Evolutionary conservation across 2,888 invertebrate species (phyloP).

Genomic region (Cantharis nigra): DNA sequence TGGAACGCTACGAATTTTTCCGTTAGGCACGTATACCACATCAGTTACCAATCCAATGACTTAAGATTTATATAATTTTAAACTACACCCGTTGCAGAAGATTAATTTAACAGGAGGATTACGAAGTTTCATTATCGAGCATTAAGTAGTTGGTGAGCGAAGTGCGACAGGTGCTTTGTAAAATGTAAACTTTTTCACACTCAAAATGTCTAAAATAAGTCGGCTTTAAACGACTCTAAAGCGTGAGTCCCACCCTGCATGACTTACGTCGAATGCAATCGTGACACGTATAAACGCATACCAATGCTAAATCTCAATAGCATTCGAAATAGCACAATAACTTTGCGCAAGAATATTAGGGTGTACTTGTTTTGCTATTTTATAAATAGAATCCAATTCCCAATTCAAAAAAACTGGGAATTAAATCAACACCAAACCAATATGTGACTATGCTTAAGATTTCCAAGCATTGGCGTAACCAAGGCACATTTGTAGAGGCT

Average conservation of each 20-base stretch:
- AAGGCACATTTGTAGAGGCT: too few species aligned
- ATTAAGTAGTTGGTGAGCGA: slow-evolving; percentile 18
- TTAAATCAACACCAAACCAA: not conserved
- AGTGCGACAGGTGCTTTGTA: slow-evolving; percentile 13
- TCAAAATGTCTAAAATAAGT: slow-evolving; percentile 12
- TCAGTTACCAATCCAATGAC: not conserved
- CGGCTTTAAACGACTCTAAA: slow-evolving; percentile 3
- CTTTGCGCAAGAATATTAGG: not conserved
- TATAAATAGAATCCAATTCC: not conserved
- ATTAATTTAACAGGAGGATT: slow-evolving; percentile 9
- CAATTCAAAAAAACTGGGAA: not conserved
- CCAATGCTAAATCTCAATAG: not conserved
- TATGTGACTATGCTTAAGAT: too few species aligned
- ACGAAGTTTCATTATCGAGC: slow-evolving; percentile 4
- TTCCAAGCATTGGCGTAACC: too few species aligned
- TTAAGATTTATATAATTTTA: not conserved
- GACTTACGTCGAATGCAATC: slow-evolving; percentile 20
- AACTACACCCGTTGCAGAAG: not conserved
- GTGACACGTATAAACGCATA: slow-evolving; percentile 9
- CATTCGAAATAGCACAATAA: not conserved
- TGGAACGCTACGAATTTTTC: not conserved
- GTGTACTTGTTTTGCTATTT: not conserved
- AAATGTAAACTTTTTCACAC: slow-evolving; percentile 2
- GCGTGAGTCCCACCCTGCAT: slow-evolving; percentile 22
- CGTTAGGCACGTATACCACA: not conserved